Base-by-base conservation (phyloP, 2,888 invertebrate species). In the Portevinia maculata region DNA sequence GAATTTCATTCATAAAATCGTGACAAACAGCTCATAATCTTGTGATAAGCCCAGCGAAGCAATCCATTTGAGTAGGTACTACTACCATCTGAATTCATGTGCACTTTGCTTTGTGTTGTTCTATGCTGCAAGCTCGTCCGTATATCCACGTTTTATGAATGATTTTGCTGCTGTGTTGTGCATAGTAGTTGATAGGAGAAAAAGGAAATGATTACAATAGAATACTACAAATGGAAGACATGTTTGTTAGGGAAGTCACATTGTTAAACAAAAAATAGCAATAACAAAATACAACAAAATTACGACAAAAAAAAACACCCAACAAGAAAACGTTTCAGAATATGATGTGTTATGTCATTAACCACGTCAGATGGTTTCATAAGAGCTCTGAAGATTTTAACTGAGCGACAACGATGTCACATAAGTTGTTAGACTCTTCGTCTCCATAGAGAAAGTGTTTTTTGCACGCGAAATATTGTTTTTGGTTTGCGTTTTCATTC, bases 21-120 rank as follows among this genome's bases (percentile, higher is more conserved):
- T 83, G 83, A 83, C 83, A 83, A 78, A 83, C 83, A 83, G 71
- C 83, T 78, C 62, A 83, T 71, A 83, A 83, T 83, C 83, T 78
- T 62, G 71, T 83, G 83, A 83, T 83, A 83, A 83, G 71, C 55
- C 21, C 55, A 37, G 60, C 62, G 57, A 71, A 83, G 83, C 83
- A 83, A 83, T 83, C 59, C 83, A 83, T 83, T 78, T 83, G 67
- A 83, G 83, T 83, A 83, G 67, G 78, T 62, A 78, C 73, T 67
- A 76, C 71, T 67, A 50, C 83, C 50, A 67, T 24, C 30, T 55
- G 60, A 81, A 83, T 71, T 62, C 71, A 57, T 67, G 71, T 34
- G 67, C 83, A 78, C 78, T 83, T 73, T 32, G 78, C 78, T 78
- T 83, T 83, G 70, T 83, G 69, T 64, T 64, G 69, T 75, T 64